Evolutionary conservation across 2,113 vertebrate species (phyloP), one percentile per base, ranked within the genome.

Genomic region (Tupaia tana): DNA sequence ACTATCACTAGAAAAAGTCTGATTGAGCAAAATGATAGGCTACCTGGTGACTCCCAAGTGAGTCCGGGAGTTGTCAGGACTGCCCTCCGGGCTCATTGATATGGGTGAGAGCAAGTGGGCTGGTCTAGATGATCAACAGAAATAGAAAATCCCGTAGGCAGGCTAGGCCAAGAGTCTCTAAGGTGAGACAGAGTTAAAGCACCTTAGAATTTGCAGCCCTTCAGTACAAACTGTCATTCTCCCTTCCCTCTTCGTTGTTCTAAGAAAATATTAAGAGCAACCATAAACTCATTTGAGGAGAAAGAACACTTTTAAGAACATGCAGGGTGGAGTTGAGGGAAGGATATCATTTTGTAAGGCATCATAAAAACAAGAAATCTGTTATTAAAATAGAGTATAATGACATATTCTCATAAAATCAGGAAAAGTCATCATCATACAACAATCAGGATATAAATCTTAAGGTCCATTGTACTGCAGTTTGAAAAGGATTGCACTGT

Each of bases 251-350:
- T 73, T 14, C 1, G 77, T 84, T 70, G 34, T 83, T 5, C 29
- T 82, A 75, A 31, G 11, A 94, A 86, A 86, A 92, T 87, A 74
- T 92, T 43, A 87, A 64, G 79, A 80, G 3, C 22, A 84, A 83
- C 18, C 16, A 20, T 59, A 54, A 78, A 84, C 15, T 69, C 92
- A 85, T 34, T 52, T 71, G 69, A 86, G 52, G 59, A 69, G 24
- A 11, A 80, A 74, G 20, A 90, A 22, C 1, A 71, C 12, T 80
- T 75, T 59, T 11, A 90, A 56, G 61, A 70, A 71, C 43, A 43
- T 43, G 43, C 43, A 43, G 43, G 43, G 43, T 43, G 43, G 43
- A 6, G 43, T 43, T 4, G 43, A 3, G 43, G 43, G 43, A 43
- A 43, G 43, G 43, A 43, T 43, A 43, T 43, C 69, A 7, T 83